phyloP scores from a whole-genome alignment of 2,113 vertebrate genomes.

The Cricetomys ansorgei region DNA sequence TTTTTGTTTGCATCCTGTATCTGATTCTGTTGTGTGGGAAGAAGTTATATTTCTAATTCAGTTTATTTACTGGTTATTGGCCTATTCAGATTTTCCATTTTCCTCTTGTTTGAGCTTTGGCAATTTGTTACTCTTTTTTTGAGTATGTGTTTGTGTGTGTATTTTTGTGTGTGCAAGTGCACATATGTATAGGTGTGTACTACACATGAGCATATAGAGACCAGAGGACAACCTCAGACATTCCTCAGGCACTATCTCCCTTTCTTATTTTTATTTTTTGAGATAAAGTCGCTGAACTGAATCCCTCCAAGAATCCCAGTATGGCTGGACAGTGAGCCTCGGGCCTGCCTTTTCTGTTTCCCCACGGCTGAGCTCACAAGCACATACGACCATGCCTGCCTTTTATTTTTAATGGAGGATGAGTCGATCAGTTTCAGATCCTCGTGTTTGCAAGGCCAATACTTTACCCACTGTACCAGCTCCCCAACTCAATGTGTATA shows the following conservation, averaged over 20 bases:
- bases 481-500: neutral
- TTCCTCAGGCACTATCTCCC: neutral
- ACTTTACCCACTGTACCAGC: neutral
- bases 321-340: neutral
- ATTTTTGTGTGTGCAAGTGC: neutral
- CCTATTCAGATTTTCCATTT: neutral
- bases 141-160: neutral
- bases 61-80: neutral
- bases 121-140: neutral
- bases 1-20: neutral
- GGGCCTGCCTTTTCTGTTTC: neutral
- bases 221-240: neutral
- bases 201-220: neutral
- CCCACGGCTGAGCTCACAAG: neutral
- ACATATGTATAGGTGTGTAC: neutral
- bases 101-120: neutral
- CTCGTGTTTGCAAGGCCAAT: neutral
- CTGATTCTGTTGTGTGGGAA: neutral
- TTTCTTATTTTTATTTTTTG: neutral
- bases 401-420: neutral
- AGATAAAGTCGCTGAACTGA: neutral
- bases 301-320: neutral
- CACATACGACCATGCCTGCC: neutral
- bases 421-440: neutral
- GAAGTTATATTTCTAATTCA: neutral